phyloP scores from a whole-genome alignment of 2,113 vertebrate species.

The Pimephales promelas region DNA sequence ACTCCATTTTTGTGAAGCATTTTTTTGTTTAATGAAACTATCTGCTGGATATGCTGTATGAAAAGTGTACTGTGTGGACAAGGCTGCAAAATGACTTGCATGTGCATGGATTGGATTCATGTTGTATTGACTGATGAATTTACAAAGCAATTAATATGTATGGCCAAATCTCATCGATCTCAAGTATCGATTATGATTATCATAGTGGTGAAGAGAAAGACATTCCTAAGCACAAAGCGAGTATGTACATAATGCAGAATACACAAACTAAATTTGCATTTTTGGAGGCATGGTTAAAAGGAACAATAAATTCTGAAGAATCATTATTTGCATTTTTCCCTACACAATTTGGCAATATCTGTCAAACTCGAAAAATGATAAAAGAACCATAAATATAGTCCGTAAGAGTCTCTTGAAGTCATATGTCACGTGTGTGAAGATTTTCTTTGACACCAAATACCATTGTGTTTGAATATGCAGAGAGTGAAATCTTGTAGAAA shows the following conservation, averaged over 20 bases:
- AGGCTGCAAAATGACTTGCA: not conserved
- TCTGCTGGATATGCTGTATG: not conserved
- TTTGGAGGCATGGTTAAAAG: not conserved
- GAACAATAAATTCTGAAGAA: not conserved
- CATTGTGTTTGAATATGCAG: not conserved
- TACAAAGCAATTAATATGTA: slow-evolving; percentile 6
- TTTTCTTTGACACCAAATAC: not conserved
- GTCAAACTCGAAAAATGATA: not conserved
- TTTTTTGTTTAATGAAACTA: slow-evolving; percentile 14
- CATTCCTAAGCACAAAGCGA: not conserved
- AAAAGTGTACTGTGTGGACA: slow-evolving; percentile 12
- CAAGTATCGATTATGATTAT: not conserved
- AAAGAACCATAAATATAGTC: not conserved
- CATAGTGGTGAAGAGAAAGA: not conserved
- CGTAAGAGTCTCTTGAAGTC: not conserved
- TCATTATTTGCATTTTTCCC: not conserved
- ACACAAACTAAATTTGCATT: not conserved
- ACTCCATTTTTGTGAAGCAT: not conserved
- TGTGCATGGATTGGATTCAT: slow-evolving; percentile 1
- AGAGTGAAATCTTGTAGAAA: not conserved
- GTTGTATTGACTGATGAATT: not conserved
- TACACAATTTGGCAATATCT: not conserved
- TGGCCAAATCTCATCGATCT: not conserved
- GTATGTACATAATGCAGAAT: not conserved
- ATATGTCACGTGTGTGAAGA: not conserved